Evolutionary conservation across 2,113 vertebrate genomes (phyloP), one percentile per base, ranked within the genome.

Genomic region (Daboia siamensis): DNA sequence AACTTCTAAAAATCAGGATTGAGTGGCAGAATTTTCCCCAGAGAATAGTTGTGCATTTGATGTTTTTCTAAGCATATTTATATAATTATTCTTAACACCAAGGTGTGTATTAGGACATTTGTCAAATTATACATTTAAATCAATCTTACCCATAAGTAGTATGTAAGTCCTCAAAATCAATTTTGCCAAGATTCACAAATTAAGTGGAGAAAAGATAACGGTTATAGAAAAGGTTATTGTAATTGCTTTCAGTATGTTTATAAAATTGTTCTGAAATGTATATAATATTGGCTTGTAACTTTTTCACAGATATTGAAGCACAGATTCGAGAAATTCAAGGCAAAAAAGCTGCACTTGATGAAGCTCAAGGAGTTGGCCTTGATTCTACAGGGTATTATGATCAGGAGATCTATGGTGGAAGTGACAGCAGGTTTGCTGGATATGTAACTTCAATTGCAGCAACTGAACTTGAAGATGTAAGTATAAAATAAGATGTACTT

Each of bases 301-400:
- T 95, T 95, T 29, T 87, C 46, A 29, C 88, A 99, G 99, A 99
- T 96, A 99, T 99, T 0, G 99, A 99, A 98, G 99, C 99, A 95
- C 99, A 99, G 96, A 99, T 99, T 97, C 98, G 98, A 97, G 99
- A 99, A 97, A 98, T 99, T 97, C 99, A 99, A 98, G 99, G 98
- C 64, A 99, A 98, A 97, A 99, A 99, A 95, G 98, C 98, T 85
- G 97, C 98, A 95, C 98, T 99, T 95, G 98, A 99, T 94, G 99
- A 98, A 95, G 98, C 98, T 3, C 98, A 99, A 96, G 99, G 99
- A 92, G 99, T 99, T 87, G 99, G 99, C 92, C 98, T 99, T 69
- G 99, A 99, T 96, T 99, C 99, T 90, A 99, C 99, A 55, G 99
- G 99, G 24, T 99, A 99, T 93, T 99, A 98, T 86, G 99, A 99